Conservation (phyloP, 2,888 invertebrate genomes). For the Parochlus steinenii region DNA sequence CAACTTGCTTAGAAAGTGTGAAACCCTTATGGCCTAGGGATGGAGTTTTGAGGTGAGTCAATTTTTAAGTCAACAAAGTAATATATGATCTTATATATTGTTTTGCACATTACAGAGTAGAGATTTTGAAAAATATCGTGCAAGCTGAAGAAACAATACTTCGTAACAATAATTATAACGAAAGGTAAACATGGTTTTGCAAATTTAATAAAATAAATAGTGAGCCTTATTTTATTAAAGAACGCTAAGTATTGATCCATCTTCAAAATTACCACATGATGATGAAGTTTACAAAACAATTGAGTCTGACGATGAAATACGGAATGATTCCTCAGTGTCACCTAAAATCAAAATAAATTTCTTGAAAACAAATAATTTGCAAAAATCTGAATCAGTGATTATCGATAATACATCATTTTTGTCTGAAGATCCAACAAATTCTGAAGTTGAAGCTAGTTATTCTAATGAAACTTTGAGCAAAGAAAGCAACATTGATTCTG, state of each 20-base stretch:
- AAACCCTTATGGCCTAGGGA: conserved; percentile 85
- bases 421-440: conserved; percentile 14
- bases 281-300: conserved; percentile 6
- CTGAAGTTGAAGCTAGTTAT: conserved; percentile 10
- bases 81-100: background rate
- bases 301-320: background rate
- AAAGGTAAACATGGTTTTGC: no score
- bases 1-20: conserved; percentile 81
- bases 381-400: conserved; percentile 3
- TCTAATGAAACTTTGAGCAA: conserved; percentile 7
- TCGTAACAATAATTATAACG: no score
- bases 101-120: conserved; percentile 41
- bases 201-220: no score
- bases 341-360: no score
- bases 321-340: background rate
- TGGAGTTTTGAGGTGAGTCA: conserved; percentile 52
- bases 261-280: conserved; percentile 14
- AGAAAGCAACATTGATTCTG: conserved; percentile 1
- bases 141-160: conserved; percentile 6
- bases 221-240: no score
- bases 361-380: background rate
- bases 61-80: background rate
- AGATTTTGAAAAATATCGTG: conserved; percentile 56
- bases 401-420: conserved; percentile 6
- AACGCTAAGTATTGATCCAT: conserved; percentile 14